phyloP scores from a whole-genome alignment of 2,113 vertebrate genomes.

The Rhizomys pruinosus region DNA sequence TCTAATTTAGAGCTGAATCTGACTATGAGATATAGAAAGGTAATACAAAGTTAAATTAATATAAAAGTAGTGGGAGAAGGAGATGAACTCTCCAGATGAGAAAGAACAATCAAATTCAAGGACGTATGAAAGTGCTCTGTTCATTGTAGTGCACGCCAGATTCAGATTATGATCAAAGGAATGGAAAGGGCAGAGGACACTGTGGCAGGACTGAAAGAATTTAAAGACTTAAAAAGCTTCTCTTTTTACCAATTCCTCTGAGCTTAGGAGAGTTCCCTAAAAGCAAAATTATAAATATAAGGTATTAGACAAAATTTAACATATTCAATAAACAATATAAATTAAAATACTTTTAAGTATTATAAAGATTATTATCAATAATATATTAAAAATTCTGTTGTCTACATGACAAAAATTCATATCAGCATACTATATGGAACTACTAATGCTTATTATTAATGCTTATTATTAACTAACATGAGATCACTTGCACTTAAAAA shows the following conservation, averaged over 20 bases:
- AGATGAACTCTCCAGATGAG: not conserved
- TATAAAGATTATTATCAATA: constrained; percentile 28
- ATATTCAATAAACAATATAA: not conserved
- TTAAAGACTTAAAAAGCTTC: constrained; percentile 30
- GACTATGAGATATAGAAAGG: not conserved
- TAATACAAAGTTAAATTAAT: constrained; percentile 5
- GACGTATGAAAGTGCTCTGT: not conserved
- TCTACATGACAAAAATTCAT: constrained; percentile 3
- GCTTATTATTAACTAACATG: not conserved
- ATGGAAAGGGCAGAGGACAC: not conserved
- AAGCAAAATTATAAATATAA: constrained; percentile 37
- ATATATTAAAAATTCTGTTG: constrained; percentile 5
- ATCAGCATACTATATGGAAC: not conserved
- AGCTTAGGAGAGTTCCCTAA: constrained; percentile 73
- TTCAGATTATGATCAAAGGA: not conserved
- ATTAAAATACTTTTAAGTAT: constrained; percentile 25
- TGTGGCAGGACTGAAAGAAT: constrained; percentile 11
- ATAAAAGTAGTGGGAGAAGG: not conserved
- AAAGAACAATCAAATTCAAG: not conserved
- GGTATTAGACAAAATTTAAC: constrained; percentile 63
- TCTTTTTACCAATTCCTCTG: constrained; percentile 75
- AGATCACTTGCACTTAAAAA: constrained; percentile 1
- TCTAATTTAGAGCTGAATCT: not conserved
- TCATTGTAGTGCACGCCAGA: not conserved
- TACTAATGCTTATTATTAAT: not conserved